Evolutionary conservation across 2,888 invertebrate species (phyloP), one percentile per base, ranked within the genome.

Genomic region (Antitype chi): DNA sequence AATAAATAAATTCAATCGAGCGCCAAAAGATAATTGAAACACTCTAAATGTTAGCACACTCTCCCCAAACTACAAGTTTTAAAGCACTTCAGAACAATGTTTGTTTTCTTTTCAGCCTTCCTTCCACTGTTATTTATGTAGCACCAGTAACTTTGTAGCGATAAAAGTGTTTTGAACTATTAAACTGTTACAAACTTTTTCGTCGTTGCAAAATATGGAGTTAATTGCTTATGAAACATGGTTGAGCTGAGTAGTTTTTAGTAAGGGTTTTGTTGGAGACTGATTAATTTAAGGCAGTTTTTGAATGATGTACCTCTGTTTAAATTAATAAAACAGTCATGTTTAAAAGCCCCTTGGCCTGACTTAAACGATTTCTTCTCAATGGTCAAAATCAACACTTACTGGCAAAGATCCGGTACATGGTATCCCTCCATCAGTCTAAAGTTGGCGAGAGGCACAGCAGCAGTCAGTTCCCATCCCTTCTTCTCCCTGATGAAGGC

Each of bases 401-500:
- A 99, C 98, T 98, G 97, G 97, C 99, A 99, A 68, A 99, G 95
- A 92, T 99, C 99, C 23, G 98, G 98, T 13, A 99, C 99, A 92
- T 99, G 98, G 90, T 99, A 99, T 0, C 99, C 99, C 93, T 99
- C 99, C 93, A 98, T 98, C 57, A 99, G 96, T 52, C 99, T 97
- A 93, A 99, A 99, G 93, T 98, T 98, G 6, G 99, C 98, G 63
- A 99, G 97, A 0, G 99, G 99, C 11, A 99, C 99, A 0, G 99
- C 99, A 95, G 98, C 99, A 0, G 99, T 99, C 67, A 99, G 97
- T 92, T 99, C 98, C 98, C 99, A 99, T 49, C 97, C 98, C 87
- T 97, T 98, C 1, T 97, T 97, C 74, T 97, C 98, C 59, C 97
- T 97, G 92, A 98, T 97, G 91, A 99, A 99, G 2, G 98, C 98